Conservation (phyloP, 2,888 invertebrate species). For the Galerucella calmariensis region DNA sequence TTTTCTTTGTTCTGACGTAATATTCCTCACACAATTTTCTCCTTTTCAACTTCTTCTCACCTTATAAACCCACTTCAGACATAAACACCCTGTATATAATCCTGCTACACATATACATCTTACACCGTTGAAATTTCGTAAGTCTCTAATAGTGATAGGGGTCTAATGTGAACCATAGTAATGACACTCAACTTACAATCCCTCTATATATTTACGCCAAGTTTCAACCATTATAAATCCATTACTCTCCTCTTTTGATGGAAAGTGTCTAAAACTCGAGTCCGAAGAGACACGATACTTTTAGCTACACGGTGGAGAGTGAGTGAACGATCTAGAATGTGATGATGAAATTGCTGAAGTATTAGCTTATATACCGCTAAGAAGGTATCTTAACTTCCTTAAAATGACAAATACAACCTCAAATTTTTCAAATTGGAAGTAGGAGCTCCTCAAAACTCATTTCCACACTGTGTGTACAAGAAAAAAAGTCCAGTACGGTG, state of each 20-base stretch:
- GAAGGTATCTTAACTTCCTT: too few relatives aligned
- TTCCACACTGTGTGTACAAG: too few relatives aligned
- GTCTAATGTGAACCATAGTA: constrained; percentile 13
- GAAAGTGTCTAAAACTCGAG: constrained; percentile 35
- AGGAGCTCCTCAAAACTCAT: too few relatives aligned
- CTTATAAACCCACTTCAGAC: too few relatives aligned
- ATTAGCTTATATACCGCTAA: neutral
- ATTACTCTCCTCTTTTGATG: constrained; percentile 39
- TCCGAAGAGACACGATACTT: constrained; percentile 28
- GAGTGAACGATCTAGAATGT: neutral
- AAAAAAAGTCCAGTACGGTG: too few relatives aligned
- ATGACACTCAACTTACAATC: constrained; percentile 30
- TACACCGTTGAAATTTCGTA: neutral
- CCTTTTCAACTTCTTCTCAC: too few relatives aligned
- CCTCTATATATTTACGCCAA: constrained; percentile 15
- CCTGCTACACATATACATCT: neutral
- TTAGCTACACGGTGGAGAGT: constrained; percentile 4
- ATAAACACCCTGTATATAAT: neutral
- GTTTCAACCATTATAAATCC: constrained; percentile 44
- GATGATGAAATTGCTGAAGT: neutral
- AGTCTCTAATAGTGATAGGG: constrained; percentile 19
- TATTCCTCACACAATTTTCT: too few relatives aligned
- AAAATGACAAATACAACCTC: too few relatives aligned
- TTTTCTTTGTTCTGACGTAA: too few relatives aligned
- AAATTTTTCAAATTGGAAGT: too few relatives aligned